phyloP scores from a whole-genome alignment of 2,888 invertebrate genomes.

The Actias luna region DNA sequence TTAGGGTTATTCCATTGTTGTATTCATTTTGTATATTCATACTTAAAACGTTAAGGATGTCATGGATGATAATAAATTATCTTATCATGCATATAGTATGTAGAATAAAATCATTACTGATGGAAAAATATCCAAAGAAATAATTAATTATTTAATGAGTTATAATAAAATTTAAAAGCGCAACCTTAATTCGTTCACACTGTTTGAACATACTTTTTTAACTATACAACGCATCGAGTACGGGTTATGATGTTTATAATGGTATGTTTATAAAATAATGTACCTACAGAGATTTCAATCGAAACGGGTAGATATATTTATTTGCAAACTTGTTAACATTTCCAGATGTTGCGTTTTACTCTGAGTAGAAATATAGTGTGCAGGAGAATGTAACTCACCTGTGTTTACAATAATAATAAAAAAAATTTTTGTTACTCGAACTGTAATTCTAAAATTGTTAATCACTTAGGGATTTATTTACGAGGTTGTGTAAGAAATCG shows the following conservation, averaged over 20 bases:
- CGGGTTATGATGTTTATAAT: constrained; percentile 6
- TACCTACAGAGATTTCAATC: constrained; percentile 1
- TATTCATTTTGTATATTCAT: constrained; percentile 36
- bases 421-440: neutral
- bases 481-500: neutral
- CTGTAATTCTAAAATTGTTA: neutral
- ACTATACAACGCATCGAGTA: neutral
- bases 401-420: neutral
- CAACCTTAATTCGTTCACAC: neutral
- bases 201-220: neutral
- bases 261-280: constrained; percentile 10
- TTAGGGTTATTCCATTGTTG: constrained; percentile 47
- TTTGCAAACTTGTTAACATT: constrained; percentile 22
- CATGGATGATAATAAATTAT: neutral
- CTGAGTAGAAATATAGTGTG: neutral
- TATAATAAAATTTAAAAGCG: neutral
- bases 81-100: neutral
- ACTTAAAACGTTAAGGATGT: neutral
- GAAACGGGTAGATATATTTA: constrained; percentile 8
- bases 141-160: neutral
- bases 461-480: neutral
- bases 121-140: neutral
- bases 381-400: neutral
- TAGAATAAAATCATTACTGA: neutral
- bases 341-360: constrained; percentile 22